These are phyloP conservation scores for Onthophagus sagittarius DNA, from an alignment of 2,888 invertebrate genomes.

Conservation along the genomic window DNA sequence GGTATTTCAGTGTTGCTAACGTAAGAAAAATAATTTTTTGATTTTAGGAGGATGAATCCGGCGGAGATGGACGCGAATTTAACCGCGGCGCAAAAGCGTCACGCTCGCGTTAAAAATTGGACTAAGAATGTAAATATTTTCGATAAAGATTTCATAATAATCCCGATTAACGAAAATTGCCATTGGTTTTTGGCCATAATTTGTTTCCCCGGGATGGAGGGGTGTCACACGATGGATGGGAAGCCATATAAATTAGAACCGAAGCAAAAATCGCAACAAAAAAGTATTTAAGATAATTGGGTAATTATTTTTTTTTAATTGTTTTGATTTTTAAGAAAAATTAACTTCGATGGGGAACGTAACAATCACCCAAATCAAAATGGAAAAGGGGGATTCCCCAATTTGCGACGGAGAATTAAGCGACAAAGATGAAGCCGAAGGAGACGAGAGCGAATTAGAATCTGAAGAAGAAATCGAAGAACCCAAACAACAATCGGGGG, in stretches of 20 bases:
- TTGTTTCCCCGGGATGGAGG: constrained; percentile 84
- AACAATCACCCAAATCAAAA: constrained; percentile 56
- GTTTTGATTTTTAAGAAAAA: constrained; percentile 40
- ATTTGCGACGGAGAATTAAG: constrained; percentile 68
- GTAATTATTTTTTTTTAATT: too few species aligned
- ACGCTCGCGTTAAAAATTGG: constrained; percentile 91
- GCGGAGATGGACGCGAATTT: constrained; percentile 64
- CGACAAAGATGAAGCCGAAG: constrained; percentile 65
- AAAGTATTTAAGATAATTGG: constrained; percentile 44
- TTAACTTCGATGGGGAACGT: constrained; percentile 64
- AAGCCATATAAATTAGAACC: constrained; percentile 51
- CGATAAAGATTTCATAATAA: constrained; percentile 91
- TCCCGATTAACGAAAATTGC: constrained; percentile 97
- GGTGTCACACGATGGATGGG: constrained; percentile 66
- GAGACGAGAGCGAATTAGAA: constrained; percentile 69
- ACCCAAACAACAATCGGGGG: constrained; percentile 26
- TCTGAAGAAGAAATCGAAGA: constrained; percentile 50
- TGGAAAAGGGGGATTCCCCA: constrained; percentile 55
- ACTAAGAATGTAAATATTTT: constrained; percentile 96
- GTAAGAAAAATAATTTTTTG: background rate
- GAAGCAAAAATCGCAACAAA: constrained; percentile 43
- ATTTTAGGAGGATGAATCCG: constrained; percentile 53
- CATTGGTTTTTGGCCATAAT: constrained; percentile 98
- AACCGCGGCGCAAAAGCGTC: constrained; percentile 78
- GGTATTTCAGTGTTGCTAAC: constrained; percentile 1